Evolutionary conservation across 1,140 invertebrate species (phyloP), one percentile per base, ranked within the genome.

Genomic region (Hestina assimilis): DNA sequence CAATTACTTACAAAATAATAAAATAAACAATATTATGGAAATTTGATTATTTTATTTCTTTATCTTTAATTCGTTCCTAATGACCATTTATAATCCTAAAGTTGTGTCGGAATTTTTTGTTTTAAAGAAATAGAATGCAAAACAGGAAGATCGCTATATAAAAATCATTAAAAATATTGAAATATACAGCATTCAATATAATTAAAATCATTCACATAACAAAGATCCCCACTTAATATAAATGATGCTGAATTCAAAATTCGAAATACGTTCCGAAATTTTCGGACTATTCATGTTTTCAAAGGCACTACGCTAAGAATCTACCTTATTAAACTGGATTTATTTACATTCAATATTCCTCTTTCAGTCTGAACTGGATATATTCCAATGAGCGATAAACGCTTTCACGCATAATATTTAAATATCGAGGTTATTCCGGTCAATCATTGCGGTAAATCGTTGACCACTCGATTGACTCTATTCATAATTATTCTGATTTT

Each of bases 401-500:
- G 31, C 19, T 35, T 45, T 23, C 20, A 50, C 46, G 21, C 23
- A 50, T 40, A 50, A 50, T 50, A 50, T 50, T 50, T 50, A 40
- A 50, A 50, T 50, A 50, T 40, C 21, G 19, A 24, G 31, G 47
- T 38, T 38, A 50, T 40, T 23, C 47, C 33, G 47, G 47, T 50
- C 47, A 50, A 50, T 50, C 47, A 11, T 40, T 50, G 47, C 47
- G 47, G 47, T 40, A 24, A 50, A 50, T 17, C 47, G 17, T 20
- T 2, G 33, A 23, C 47, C 47, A 33, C 47, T 21, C 21, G 23
- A 38, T 50, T 50, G 31, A 50, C 47, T 50, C 47, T 50, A 50
- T 50, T 50, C 47, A 50, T 50, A 50, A 50, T 50, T 40, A 50
- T 50, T 38, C 12, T 4, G 47, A 38, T 40, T 50, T 50, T 38